Evolutionary conservation across 2,888 invertebrate species (phyloP).

Genomic region (Seira musarum): DNA sequence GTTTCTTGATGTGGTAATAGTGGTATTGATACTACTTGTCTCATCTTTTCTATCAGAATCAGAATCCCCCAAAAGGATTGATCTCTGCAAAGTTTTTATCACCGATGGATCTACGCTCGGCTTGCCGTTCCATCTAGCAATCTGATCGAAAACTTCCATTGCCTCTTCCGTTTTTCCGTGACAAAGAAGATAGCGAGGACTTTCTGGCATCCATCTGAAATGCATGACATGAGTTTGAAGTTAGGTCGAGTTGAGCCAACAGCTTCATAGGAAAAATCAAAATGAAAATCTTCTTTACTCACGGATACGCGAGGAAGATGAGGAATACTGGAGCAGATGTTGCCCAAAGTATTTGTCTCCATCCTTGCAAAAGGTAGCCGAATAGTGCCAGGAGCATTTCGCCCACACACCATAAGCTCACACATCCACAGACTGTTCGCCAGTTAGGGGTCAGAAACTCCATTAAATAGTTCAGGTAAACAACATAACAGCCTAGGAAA

Average conservation of each 20-base stretch:
- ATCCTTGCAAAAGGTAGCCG: conserved; percentile 57
- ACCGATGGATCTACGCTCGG: conserved; percentile 45
- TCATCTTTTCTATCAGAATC: not conserved
- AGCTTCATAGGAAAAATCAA: not conserved
- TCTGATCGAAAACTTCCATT: conserved; percentile 62
- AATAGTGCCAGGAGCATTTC: conserved; percentile 61
- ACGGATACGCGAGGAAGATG: conserved; percentile 62
- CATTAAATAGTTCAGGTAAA: conserved; percentile 65
- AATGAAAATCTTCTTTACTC: conserved; percentile 27
- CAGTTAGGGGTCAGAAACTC: conserved; percentile 66
- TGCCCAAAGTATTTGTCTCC: conserved; percentile 59
- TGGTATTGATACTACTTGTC: not conserved
- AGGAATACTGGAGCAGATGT: conserved; percentile 57
- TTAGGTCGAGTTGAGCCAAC: not conserved
- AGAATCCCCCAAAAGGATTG: conserved; percentile 23
- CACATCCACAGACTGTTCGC: conserved; percentile 62
- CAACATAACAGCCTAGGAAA: conserved; percentile 64
- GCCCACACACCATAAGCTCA: conserved; percentile 65
- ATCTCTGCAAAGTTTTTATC: conserved; percentile 50
- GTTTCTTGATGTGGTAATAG: not conserved
- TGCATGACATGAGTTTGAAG: not conserved
- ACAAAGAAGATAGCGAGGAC: conserved; percentile 66
- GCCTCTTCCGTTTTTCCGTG: conserved; percentile 62
- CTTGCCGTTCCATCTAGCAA: conserved; percentile 66
- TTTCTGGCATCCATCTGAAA: conserved; percentile 65